Percentiles rank a stretch among this genome's conserved stretches.
Evolutionary conservation across 2,888 invertebrate species (phyloP).

Genomic region (Drosophila dives): DNA sequence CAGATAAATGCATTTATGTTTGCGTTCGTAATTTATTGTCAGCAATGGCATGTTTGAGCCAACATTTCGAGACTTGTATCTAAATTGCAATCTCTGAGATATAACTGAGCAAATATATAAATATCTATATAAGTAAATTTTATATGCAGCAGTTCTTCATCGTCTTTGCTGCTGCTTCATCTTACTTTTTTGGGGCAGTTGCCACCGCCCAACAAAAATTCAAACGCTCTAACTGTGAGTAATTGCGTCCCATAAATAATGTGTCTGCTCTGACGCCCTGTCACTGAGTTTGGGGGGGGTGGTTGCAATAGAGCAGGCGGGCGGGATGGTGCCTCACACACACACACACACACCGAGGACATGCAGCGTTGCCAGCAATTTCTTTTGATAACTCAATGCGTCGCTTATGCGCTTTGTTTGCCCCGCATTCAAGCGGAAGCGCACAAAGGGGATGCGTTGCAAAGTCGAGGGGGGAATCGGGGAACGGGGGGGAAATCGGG

Average conservation of each 20-base stretch:
- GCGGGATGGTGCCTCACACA: not conserved
- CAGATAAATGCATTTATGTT: constrained; percentile 63
- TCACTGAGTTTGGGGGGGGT: constrained; percentile 16
- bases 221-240: constrained; percentile 38
- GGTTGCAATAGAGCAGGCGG: not conserved
- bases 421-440: constrained; percentile 67
- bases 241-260: constrained; percentile 68
- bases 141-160: constrained; percentile 16
- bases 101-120: constrained; percentile 34
- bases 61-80: constrained; percentile 12
- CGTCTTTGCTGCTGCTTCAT: constrained; percentile 3
- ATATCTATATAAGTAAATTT: constrained; percentile 6
- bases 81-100: constrained; percentile 24
- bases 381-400: constrained; percentile 69
- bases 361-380: constrained; percentile 54
- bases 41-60: constrained; percentile 41
- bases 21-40: constrained; percentile 60
- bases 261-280: constrained; percentile 65
- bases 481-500: no score
- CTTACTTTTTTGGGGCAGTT: constrained; percentile 1
- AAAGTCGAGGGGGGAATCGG: not conserved
- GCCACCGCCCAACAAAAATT: not conserved
- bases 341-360: constrained; percentile 13
- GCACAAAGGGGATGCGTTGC: constrained; percentile 9
- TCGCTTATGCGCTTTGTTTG: constrained; percentile 74